Evolutionary conservation across 2,113 vertebrate species (phyloP).

Genomic region (Odobenus rosmarus): DNA sequence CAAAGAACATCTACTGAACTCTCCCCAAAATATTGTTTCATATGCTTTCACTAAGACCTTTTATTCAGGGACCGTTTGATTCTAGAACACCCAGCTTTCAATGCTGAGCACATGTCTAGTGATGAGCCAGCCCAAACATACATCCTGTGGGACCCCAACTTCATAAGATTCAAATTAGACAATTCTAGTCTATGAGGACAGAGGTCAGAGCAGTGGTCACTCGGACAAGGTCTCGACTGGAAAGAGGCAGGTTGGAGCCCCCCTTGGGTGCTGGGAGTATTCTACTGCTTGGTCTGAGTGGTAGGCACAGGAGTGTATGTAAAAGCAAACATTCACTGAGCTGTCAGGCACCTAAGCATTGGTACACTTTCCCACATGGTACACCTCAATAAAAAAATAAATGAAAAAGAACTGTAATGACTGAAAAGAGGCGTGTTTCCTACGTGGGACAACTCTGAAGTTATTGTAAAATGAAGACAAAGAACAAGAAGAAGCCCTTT

Average conservation of each 20-base stretch:
- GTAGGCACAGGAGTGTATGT: neutral
- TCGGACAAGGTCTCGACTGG: rapidly evolving
- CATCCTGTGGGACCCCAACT: neutral
- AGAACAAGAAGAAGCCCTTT: neutral
- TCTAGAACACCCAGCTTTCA: neutral
- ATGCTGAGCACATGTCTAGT: rapidly evolving
- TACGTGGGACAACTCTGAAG: neutral
- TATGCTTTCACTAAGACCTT: neutral
- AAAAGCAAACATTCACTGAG: neutral
- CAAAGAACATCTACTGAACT: neutral
- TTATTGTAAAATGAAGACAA: neutral
- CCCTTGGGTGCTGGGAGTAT: neutral
- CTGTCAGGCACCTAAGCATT: neutral
- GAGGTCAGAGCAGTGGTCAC: neutral
- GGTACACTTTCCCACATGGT: neutral
- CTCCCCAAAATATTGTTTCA: neutral
- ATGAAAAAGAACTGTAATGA: neutral
- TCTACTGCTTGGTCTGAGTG: neutral
- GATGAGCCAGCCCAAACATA: neutral
- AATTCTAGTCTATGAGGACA: rapidly evolving
- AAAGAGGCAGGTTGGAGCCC: neutral
- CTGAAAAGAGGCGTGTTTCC: neutral
- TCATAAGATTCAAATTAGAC: neutral
- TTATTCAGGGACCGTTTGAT: neutral
- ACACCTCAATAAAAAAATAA: neutral